Evolutionary conservation across 2,888 invertebrate genomes (phyloP).

Genomic region (Cerastis rubricosa): DNA sequence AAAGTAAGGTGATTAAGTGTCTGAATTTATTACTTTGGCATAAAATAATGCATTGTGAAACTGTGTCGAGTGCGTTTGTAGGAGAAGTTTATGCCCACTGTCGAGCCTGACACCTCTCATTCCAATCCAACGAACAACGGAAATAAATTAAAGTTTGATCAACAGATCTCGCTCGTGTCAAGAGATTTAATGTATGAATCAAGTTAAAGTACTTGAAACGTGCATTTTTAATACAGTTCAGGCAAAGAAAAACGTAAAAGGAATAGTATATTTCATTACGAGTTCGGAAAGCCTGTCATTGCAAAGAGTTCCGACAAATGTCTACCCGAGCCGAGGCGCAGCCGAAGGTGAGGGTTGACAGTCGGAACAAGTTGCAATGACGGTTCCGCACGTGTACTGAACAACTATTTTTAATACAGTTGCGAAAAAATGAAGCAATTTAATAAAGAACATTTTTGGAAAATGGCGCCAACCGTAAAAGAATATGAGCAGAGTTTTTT

Average conservation of each 20-base stretch:
- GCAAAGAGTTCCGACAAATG: too few species aligned
- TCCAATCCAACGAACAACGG: neutral
- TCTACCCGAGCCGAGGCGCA: too few species aligned
- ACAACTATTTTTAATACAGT: too few species aligned
- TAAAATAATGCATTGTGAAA: constrained; percentile 34
- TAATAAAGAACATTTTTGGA: too few species aligned
- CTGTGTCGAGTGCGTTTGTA: constrained; percentile 7
- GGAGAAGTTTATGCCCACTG: neutral
- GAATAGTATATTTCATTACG: too few species aligned
- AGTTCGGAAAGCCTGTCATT: too few species aligned
- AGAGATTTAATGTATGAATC: constrained; percentile 33
- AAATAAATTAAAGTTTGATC: constrained; percentile 26
- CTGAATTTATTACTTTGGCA: constrained; percentile 31
- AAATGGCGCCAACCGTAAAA: too few species aligned
- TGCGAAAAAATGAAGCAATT: too few species aligned
- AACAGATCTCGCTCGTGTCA: neutral
- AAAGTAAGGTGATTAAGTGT: constrained; percentile 42
- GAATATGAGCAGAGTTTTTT: too few species aligned
- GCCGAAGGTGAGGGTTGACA: too few species aligned
- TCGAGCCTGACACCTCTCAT: constrained; percentile 10
- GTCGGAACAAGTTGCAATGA: too few species aligned
- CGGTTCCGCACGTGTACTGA: too few species aligned
- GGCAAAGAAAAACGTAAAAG: constrained; percentile 32
- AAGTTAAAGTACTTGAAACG: constrained; percentile 4
- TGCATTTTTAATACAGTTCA: neutral